phyloP scores from a whole-genome alignment of 1,140 invertebrate species.

The Drosophila lacteicornis region DNA sequence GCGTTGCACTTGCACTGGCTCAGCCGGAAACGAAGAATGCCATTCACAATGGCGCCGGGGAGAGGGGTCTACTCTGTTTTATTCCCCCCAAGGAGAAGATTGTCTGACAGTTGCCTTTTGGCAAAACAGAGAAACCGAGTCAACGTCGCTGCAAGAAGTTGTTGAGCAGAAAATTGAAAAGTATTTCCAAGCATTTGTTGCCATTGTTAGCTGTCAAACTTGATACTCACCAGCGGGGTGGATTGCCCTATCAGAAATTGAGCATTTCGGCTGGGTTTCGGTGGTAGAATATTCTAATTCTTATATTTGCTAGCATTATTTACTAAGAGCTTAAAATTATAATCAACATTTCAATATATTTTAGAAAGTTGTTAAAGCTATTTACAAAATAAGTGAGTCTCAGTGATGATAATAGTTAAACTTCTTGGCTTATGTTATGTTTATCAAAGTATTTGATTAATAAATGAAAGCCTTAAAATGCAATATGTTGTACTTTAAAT shows the following conservation, averaged over 20 bases:
- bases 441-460: too few species aligned
- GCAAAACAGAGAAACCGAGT: slow-evolving; percentile 47
- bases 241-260: slow-evolving; percentile 14
- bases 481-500: too few species aligned
- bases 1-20: slow-evolving; percentile 65
- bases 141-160: slow-evolving; percentile 70
- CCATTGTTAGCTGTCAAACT: slow-evolving; percentile 55
- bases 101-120: slow-evolving; percentile 48
- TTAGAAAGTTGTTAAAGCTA: too few species aligned
- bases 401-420: too few species aligned
- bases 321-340: too few species aligned
- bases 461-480: too few species aligned
- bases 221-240: slow-evolving; percentile 24
- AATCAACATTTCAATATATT: too few species aligned
- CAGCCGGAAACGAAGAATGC: slow-evolving; percentile 41
- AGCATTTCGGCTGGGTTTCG: neutral
- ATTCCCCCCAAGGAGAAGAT: slow-evolving; percentile 24
- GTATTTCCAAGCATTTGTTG: slow-evolving; percentile 69
- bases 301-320: too few species aligned
- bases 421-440: too few species aligned
- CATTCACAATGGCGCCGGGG: slow-evolving; percentile 51
- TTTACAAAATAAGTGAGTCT: too few species aligned
- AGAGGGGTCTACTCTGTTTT: slow-evolving; percentile 1
- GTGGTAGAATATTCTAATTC: neutral
- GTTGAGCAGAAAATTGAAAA: slow-evolving; percentile 83